Conservation (phyloP, 2,797 vertebrate genomes). For the Protosalanx chinensis region DNA sequence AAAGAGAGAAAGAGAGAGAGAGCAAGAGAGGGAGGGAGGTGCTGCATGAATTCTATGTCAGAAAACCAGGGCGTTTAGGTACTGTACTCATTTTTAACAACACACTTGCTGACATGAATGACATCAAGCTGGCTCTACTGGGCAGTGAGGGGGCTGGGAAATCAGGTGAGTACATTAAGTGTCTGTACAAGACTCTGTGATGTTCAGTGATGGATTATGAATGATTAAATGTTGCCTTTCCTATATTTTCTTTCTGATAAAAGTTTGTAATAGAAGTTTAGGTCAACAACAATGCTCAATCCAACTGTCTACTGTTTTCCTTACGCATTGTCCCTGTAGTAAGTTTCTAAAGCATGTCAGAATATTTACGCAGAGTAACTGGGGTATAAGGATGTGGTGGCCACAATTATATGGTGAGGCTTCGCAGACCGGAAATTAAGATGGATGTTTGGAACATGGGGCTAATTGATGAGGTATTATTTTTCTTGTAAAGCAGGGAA, state of each 20-base stretch:
- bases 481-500: slow-evolving; percentile 31
- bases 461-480: slow-evolving; percentile 39
- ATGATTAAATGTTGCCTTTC: not conserved
- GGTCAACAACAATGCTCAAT: not conserved
- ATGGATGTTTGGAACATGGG: slow-evolving; percentile 35
- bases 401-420: slow-evolving; percentile 21
- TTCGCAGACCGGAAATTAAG: slow-evolving; percentile 41
- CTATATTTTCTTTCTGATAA: too few species aligned
- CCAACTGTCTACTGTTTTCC: not conserved
- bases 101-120: slow-evolving; percentile 44
- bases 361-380: slow-evolving; percentile 14
- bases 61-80: not conserved
- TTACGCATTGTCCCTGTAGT: not conserved
- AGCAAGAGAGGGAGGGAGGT: slow-evolving; percentile 9
- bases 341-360: not conserved
- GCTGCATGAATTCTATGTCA: not conserved
- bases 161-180: slow-evolving; percentile 49
- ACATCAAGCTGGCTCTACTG: slow-evolving; percentile 59
- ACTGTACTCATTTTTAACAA: slow-evolving; percentile 19
- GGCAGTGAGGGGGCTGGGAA: slow-evolving; percentile 59
- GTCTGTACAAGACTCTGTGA: not conserved
- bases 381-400: slow-evolving; percentile 21
- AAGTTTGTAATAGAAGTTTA: not conserved
- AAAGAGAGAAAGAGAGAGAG: slow-evolving; percentile 9
- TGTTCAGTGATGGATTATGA: not conserved